These are phyloP conservation scores for Agrypnia vestita DNA, from an alignment of 1,140 invertebrate genomes.

Conservation along the genomic window DNA sequence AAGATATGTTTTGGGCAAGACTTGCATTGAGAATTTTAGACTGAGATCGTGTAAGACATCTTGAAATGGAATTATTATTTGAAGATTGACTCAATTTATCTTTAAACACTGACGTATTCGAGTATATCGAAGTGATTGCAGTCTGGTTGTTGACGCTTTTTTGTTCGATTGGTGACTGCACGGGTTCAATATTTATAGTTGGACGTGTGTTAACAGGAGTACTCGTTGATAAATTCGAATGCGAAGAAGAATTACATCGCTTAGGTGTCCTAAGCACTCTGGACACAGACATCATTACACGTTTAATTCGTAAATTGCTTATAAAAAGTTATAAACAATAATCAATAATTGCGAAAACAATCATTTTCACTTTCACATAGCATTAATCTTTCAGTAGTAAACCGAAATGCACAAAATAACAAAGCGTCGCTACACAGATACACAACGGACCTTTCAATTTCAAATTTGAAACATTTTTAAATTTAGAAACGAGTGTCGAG, in stretches of 20 bases:
- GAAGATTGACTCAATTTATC: not conserved
- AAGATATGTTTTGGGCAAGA: not conserved
- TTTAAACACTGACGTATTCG: not conserved
- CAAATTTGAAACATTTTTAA: no score
- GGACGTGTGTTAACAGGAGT: slow-evolving; percentile 25
- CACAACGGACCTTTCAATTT: no score
- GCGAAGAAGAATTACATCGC: slow-evolving; percentile 1
- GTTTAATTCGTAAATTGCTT: no score
- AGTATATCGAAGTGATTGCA: not conserved
- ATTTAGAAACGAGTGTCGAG: no score
- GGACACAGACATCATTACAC: slow-evolving; percentile 9
- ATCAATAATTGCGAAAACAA: no score
- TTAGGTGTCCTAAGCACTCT: not conserved
- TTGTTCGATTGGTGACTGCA: slow-evolving; percentile 37
- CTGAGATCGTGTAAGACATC: slow-evolving; percentile 12
- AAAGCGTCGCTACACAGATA: no score
- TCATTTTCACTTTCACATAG: no score
- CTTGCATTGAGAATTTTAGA: slow-evolving; percentile 5
- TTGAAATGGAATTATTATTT: slow-evolving; percentile 1
- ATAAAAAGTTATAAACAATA: no score
- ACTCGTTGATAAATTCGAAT: slow-evolving; percentile 17
- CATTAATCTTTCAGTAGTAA: no score
- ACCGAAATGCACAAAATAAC: no score
- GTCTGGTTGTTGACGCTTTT: not conserved
- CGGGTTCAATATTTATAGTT: slow-evolving; percentile 10